A percentile compares a stretch with the other conserved stretches of the same genome.
Evolutionary conservation across 2,888 invertebrate species (phyloP).

Genomic region (Lasioglossum leucozonium): DNA sequence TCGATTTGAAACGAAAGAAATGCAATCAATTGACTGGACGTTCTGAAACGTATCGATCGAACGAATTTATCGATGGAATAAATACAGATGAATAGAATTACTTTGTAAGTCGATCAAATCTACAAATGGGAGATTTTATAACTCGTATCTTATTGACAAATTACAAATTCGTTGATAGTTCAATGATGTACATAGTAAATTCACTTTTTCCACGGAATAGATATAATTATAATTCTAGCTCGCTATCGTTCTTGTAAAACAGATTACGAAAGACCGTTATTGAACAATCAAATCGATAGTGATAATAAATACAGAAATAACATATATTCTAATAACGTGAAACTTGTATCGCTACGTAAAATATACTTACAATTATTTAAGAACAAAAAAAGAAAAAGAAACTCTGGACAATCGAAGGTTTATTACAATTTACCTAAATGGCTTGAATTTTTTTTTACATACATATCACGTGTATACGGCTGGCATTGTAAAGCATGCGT

Average conservation of each 20-base stretch:
- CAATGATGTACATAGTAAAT: conserved; percentile 59
- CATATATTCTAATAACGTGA: conserved; percentile 52
- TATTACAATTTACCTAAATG: conserved; percentile 70
- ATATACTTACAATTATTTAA: conserved; percentile 63
- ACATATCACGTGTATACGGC: conserved; percentile 58
- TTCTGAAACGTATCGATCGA: conserved; percentile 16
- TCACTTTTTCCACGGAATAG: conserved; percentile 47
- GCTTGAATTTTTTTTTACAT: conserved; percentile 67
- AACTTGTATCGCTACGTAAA: conserved; percentile 47
- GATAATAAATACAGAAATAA: conserved; percentile 72
- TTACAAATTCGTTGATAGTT: conserved; percentile 72
- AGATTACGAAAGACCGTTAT: conserved; percentile 56
- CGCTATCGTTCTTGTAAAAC: conserved; percentile 53
- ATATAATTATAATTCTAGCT: conserved; percentile 52
- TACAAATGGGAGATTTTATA: conserved; percentile 50
- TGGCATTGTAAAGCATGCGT: conserved; percentile 45
- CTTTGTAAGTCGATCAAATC: conserved; percentile 36
- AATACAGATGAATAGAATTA: conserved; percentile 58
- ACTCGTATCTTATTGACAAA: conserved; percentile 52
- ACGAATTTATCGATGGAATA: conserved; percentile 64
- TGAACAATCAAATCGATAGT: conserved; percentile 56
- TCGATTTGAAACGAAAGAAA: conserved; percentile 23
- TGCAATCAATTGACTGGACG: conserved; percentile 13
- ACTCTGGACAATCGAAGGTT: conserved; percentile 54
- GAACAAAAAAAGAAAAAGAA: conserved; percentile 48